Percentiles rank a stretch among this genome's conserved stretches.
Conservation (phyloP, 2,113 vertebrate genomes). For the Pagrus major region DNA sequence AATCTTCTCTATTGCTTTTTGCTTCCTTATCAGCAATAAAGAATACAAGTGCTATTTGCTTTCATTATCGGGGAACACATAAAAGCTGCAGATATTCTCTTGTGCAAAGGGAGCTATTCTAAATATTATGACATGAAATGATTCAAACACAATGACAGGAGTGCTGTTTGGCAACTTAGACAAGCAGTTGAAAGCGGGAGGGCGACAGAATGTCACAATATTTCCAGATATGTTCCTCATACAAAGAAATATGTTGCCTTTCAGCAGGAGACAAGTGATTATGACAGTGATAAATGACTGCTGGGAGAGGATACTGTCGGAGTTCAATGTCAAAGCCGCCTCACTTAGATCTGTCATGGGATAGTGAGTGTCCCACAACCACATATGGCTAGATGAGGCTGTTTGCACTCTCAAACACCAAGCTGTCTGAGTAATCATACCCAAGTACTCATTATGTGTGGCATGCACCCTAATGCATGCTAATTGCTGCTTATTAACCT, state of each 20-base stretch:
- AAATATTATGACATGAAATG: constrained; percentile 64
- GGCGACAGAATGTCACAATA: constrained; percentile 58
- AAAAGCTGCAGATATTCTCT: constrained; percentile 71
- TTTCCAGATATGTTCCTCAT: constrained; percentile 49
- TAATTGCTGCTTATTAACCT: constrained; percentile 74
- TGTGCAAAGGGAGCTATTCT: constrained; percentile 56
- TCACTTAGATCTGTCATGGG: constrained; percentile 66
- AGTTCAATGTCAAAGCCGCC: constrained; percentile 47
- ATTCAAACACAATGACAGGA: constrained; percentile 60
- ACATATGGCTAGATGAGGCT: constrained; percentile 45
- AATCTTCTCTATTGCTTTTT: constrained; percentile 59
- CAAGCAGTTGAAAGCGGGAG: constrained; percentile 37
- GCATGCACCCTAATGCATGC: constrained; percentile 65
- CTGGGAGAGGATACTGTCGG: constrained; percentile 36
- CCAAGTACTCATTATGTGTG: constrained; percentile 68
- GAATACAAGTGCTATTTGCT: constrained; percentile 69
- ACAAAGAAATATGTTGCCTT: constrained; percentile 48
- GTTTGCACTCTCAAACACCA: constrained; percentile 69
- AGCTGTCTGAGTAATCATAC: constrained; percentile 65
- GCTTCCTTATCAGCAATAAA: constrained; percentile 52
- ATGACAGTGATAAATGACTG: constrained; percentile 49
- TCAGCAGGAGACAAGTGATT: constrained; percentile 45
- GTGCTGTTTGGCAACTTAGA: constrained; percentile 52
- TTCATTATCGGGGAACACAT: constrained; percentile 72
- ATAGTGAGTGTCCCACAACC: constrained; percentile 42